Evolutionary conservation across 1,140 invertebrate genomes (phyloP).

Genomic region (Calephelis virginiensis): DNA sequence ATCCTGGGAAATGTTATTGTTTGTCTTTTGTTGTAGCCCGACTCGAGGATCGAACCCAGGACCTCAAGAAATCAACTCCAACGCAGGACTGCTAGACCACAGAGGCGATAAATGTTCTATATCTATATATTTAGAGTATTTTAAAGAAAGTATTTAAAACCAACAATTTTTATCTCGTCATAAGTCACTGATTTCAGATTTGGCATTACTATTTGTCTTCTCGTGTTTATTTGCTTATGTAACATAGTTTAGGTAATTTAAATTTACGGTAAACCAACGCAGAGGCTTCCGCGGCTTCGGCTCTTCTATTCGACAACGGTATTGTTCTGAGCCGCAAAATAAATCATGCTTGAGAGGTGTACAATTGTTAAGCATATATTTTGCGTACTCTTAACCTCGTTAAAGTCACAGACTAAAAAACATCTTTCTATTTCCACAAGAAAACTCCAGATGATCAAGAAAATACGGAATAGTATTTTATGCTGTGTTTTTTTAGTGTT

Average conservation of each 20-base stretch:
- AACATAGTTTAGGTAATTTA: slow-evolving; percentile 66
- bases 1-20: too few species aligned
- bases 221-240: slow-evolving; percentile 7
- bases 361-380: slow-evolving; percentile 48
- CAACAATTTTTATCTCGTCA: too few species aligned
- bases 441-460: slow-evolving; percentile 7
- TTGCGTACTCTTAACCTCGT: slow-evolving; percentile 25
- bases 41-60: too few species aligned
- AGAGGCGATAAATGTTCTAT: too few species aligned
- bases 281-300: slow-evolving; percentile 51
- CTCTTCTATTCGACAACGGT: slow-evolving; percentile 44
- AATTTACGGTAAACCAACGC: slow-evolving; percentile 65
- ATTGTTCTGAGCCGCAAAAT: slow-evolving; percentile 70
- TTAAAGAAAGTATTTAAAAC: too few species aligned
- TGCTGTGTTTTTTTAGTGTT: neutral
- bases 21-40: too few species aligned
- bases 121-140: too few species aligned
- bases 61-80: too few species aligned
- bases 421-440: slow-evolving; percentile 25
- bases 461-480: neutral
- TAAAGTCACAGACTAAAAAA: slow-evolving; percentile 40
- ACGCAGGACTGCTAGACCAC: too few species aligned
- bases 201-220: too few species aligned
- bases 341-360: slow-evolving; percentile 56
- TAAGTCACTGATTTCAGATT: too few species aligned